phyloP scores from a whole-genome alignment of 2,888 invertebrate species.

The Caenorhabditis sp. region DNA sequence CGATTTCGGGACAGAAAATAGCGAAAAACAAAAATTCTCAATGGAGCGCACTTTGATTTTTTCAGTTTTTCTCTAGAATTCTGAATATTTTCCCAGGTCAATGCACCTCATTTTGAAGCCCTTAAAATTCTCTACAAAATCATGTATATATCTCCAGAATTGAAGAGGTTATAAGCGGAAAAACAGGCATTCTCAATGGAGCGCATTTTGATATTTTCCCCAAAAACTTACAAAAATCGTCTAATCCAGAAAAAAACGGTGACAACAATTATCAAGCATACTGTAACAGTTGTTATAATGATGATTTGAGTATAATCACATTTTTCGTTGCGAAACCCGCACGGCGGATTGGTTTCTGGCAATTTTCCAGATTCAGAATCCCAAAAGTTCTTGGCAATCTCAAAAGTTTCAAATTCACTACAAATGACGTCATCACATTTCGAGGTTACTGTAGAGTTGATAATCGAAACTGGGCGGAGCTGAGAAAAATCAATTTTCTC shows the following conservation, averaged over 20 bases:
- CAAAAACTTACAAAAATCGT: conserved; percentile 22
- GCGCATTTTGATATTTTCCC: background rate
- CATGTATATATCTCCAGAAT: background rate
- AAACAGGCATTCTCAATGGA: background rate
- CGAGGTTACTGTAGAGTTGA: conserved; percentile 15
- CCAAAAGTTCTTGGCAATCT: conserved; percentile 37
- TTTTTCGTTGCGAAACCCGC: conserved; percentile 49
- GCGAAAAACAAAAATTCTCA: background rate
- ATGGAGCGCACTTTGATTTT: background rate
- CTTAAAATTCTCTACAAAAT: background rate
- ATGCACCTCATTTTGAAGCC: background rate
- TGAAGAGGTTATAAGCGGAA: background rate
- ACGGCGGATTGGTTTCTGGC: conserved; percentile 45
- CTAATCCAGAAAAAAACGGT: conserved; percentile 15
- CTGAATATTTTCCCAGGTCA: background rate
- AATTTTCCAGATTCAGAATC: conserved; percentile 41
- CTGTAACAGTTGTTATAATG: conserved; percentile 9
- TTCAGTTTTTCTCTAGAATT: no score
- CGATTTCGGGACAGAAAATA: background rate
- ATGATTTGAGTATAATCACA: conserved; percentile 54
- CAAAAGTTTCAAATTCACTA: conserved; percentile 1
- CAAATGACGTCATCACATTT: conserved; percentile 20
- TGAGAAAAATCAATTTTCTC: conserved; percentile 9
- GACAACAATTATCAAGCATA: conserved; percentile 13
- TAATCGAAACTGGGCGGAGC: conserved; percentile 30